Base-by-base conservation (phyloP, 2,797 vertebrate species). In the Melopsittacus undulatus region DNA sequence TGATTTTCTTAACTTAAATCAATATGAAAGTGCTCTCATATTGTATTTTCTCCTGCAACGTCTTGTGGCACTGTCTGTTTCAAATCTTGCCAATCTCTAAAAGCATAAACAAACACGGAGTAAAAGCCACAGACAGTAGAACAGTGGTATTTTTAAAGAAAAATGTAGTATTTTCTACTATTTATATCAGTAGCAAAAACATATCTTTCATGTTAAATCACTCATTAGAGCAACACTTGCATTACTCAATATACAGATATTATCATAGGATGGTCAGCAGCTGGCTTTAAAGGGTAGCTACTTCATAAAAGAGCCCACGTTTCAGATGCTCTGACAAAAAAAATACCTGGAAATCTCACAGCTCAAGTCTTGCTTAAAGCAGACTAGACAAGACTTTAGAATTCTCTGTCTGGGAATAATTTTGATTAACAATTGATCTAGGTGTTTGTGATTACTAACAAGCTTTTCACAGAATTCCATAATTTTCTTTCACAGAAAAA, bases 331-430 rank as follows among this genome's bases (percentile, higher is more conserved):
- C 29, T 46, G 40, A n/a, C 38, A 80, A 83, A 73, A 49, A 18
- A 27, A 83, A 11, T 24, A 78, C 16, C 24, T 40, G 27, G 23
- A 56, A 95, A 66, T 34, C 30, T 89, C 38, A 70, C 63, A 87
- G 64, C 64, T 87, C 87, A 73, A 86, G 83, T 20, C 11, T 80
- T 88, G 74, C 92, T 95, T 96, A 94, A 89, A 94, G 75, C 86
- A 87, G 63, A 91, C 40, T 27, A 73, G 77, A 91, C 82, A 56
- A 96, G 89, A 83, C 51, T 81, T 43, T 30, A 75, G 78, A 93
- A 94, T 92, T 90, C 86, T 92, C 91, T 80, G 32, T 38, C 38
- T 26, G 62, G 76, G 78, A 91, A 92, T 66, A 66, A 26, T 36
- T 83, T 62, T 63, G 54, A 82, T n/a, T 46, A 78, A 86, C 14